A percentile compares a stretch with the other conserved stretches of the same genome.
These are phyloP conservation scores for Ischnus inquisitorius DNA, from an alignment of 2,888 invertebrate genomes.

Conservation along the genomic window DNA sequence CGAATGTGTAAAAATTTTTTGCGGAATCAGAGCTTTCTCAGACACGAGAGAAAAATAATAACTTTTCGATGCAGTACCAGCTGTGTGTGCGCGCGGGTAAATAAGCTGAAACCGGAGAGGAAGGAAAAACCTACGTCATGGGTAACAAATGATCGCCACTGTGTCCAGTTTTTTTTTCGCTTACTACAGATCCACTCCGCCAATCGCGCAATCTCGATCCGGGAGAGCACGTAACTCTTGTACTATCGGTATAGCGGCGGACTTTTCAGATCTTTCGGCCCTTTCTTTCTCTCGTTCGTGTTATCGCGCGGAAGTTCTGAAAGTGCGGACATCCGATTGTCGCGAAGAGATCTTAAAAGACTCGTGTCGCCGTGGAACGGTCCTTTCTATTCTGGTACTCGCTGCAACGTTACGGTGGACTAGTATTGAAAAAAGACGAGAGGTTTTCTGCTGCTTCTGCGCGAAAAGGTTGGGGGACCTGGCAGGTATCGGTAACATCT, in stretches of 20 bases:
- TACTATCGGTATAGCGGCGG: conserved; percentile 3
- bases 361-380: conserved; percentile 34
- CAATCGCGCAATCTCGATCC: conserved; percentile 15
- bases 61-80: not conserved
- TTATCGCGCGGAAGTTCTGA: conserved; percentile 58
- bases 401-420: not conserved
- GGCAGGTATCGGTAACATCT: conserved; percentile 65
- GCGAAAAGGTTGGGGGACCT: conserved; percentile 47
- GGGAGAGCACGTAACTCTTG: not conserved
- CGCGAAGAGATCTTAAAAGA: conserved; percentile 48
- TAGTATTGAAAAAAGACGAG: conserved; percentile 9
- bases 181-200: conserved; percentile 1
- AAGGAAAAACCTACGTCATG: not conserved
- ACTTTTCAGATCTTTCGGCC: conserved; percentile 1
- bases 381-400: conserved; percentile 3
- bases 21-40: not conserved
- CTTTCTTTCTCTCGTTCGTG: conserved; percentile 5
- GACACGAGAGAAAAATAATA: not conserved
- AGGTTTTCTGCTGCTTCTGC: conserved; percentile 31
- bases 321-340: conserved; percentile 61
- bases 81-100: not conserved
- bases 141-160: conserved; percentile 11
- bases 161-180: not conserved
- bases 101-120: not conserved
- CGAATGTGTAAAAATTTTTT: not conserved